These are phyloP conservation scores for Lutjanus argentimaculatus DNA, from an alignment of 2,797 vertebrate species.

Conservation along the genomic window DNA sequence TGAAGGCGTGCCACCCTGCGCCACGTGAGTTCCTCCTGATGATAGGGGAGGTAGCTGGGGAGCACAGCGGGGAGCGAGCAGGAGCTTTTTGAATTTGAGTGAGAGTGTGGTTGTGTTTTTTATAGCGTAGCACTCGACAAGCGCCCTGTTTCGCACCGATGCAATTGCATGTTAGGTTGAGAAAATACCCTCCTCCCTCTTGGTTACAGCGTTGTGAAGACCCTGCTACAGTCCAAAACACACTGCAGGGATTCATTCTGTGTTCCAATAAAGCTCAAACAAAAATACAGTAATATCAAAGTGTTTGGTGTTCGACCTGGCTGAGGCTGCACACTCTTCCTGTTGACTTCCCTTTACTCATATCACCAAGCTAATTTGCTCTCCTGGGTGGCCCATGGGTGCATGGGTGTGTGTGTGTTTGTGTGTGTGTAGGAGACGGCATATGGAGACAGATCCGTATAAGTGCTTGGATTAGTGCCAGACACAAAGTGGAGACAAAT, in stretches of 20 bases:
- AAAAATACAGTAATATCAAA: conserved; percentile 16
- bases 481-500: conserved; percentile 71
- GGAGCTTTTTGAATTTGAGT: neutral
- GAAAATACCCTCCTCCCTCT: conserved; percentile 12
- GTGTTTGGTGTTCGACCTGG: conserved; percentile 34
- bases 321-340: conserved; percentile 41
- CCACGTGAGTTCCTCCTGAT: conserved; percentile 88
- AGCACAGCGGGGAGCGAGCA: conserved; percentile 11
- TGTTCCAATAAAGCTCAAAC: conserved; percentile 13
- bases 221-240: neutral
- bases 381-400: conserved; percentile 45
- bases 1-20: conserved; percentile 87
- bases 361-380: conserved; percentile 63
- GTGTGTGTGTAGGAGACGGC: conserved; percentile 46
- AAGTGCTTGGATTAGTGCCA: conserved; percentile 69
- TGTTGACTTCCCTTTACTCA: conserved; percentile 57
- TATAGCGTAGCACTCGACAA: neutral
- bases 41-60: neutral
- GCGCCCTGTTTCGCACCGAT: conserved; percentile 11
- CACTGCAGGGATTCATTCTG: conserved; percentile 33
- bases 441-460: conserved; percentile 74
- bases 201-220: conserved; percentile 11
- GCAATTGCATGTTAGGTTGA: conserved; percentile 9
- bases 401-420: conserved; percentile 25
- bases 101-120: conserved; percentile 4